Evolutionary conservation across 1,140 invertebrate species (phyloP).

Genomic region (Pseudomyrmex dendroicus): DNA sequence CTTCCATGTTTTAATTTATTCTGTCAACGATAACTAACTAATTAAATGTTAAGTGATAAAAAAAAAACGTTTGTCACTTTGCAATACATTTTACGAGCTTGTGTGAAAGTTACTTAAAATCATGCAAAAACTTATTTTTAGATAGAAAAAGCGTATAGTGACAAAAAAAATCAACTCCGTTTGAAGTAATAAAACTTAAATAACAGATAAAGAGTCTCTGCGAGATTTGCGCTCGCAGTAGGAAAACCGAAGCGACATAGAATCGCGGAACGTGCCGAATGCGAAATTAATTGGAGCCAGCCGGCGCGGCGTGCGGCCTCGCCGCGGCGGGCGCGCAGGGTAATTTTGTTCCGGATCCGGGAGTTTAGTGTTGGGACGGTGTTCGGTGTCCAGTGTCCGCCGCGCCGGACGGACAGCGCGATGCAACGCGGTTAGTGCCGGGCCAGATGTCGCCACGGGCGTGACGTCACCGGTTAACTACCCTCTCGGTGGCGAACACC

Average conservation of each 20-base stretch:
- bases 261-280: conserved; percentile 73
- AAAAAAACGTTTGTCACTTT: neutral
- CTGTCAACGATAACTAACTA: no score
- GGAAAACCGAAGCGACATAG: conserved; percentile 25
- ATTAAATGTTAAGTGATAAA: no score
- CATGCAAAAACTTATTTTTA: no score
- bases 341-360: conserved; percentile 82
- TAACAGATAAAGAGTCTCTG: neutral
- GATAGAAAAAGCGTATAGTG: no score
- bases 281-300: conserved; percentile 83
- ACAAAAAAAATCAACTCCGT: no score
- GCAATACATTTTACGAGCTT: no score
- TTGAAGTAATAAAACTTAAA: no score
- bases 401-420: conserved; percentile 72
- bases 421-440: conserved; percentile 77
- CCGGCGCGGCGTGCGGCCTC: conserved; percentile 72
- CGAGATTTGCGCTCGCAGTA: conserved; percentile 23
- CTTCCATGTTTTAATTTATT: no score
- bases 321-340: conserved; percentile 72
- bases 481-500: conserved; percentile 70
- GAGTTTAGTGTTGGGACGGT: conserved; percentile 75
- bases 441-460: conserved; percentile 84
- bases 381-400: conserved; percentile 78
- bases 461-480: conserved; percentile 86
- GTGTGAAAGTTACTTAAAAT: no score